Evolutionary conservation across 2,113 vertebrate genomes (phyloP).

Genomic region (Pheucticus melanocephalus): DNA sequence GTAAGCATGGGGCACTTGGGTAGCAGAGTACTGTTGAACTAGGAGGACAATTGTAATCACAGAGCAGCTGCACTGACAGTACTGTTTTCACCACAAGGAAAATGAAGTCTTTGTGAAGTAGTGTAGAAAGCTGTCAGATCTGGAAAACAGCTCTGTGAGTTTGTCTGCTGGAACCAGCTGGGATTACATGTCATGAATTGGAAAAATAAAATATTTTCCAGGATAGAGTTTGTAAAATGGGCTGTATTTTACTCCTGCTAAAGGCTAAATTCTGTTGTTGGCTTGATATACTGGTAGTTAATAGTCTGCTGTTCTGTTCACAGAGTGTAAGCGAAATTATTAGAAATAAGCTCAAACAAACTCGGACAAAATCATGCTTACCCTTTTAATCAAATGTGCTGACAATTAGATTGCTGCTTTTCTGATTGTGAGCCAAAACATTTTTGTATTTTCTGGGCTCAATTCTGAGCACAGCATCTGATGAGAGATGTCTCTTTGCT

Average conservation of each 20-base stretch:
- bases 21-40: neutral
- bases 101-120: slow-evolving; percentile 60
- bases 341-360: neutral
- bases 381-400: neutral
- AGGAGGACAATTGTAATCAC: slow-evolving; percentile 26
- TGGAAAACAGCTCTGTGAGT: slow-evolving; percentile 9
- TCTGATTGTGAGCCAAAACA: neutral
- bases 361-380: neutral
- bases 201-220: slow-evolving; percentile 13
- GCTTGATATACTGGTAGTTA: neutral
- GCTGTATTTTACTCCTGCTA: neutral
- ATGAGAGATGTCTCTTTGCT: neutral
- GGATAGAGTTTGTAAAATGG: neutral
- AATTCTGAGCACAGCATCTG: neutral
- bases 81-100: slow-evolving; percentile 41
- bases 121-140: slow-evolving; percentile 29
- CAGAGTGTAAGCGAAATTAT: neutral
- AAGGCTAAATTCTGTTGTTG: neutral
- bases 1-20: neutral
- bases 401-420: neutral
- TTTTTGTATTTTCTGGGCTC: neutral
- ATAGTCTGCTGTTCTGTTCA: neutral
- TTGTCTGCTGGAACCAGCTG: slow-evolving; percentile 29
- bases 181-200: neutral
- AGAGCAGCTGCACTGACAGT: slow-evolving; percentile 46